Conservation (phyloP, 2,888 invertebrate genomes). For the Meiosimyza platycephala region DNA sequence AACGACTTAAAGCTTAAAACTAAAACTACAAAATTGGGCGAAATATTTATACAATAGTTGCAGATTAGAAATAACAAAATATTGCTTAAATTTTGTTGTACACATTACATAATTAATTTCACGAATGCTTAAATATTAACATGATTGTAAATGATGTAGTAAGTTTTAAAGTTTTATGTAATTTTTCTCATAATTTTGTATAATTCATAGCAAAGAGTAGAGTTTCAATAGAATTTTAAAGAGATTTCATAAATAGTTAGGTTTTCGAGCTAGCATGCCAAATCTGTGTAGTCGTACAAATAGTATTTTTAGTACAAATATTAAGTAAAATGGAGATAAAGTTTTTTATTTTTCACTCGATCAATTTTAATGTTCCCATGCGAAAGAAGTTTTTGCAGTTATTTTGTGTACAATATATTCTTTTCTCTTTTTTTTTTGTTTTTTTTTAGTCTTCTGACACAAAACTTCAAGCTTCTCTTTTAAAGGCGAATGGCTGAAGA, state of each 20-base stretch:
- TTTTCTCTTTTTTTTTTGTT: background rate
- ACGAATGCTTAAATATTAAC: no score
- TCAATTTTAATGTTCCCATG: conserved; percentile 27
- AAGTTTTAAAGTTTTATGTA: no score
- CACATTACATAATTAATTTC: no score
- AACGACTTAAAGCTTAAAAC: background rate
- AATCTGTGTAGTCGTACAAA: background rate
- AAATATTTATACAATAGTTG: conserved; percentile 33
- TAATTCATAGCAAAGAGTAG: background rate
- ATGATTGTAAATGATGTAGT: no score
- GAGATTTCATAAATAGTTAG: background rate
- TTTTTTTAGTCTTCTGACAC: background rate
- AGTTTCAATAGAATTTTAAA: background rate
- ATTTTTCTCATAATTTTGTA: no score
- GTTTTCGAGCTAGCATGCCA: background rate
- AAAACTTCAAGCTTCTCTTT: conserved; percentile 33
- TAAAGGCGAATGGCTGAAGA: conserved; percentile 28
- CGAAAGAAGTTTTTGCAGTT: conserved; percentile 8
- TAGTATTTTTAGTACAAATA: conserved; percentile 18
- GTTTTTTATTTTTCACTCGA: background rate
- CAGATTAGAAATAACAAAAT: conserved; percentile 48
- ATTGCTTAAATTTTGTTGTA: conserved; percentile 13
- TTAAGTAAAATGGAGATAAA: background rate
- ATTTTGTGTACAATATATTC: conserved; percentile 4
- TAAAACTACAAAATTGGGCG: conserved; percentile 12